Conservation (phyloP, 2,113 vertebrate genomes). For the Nyctereutes procyonoides region DNA sequence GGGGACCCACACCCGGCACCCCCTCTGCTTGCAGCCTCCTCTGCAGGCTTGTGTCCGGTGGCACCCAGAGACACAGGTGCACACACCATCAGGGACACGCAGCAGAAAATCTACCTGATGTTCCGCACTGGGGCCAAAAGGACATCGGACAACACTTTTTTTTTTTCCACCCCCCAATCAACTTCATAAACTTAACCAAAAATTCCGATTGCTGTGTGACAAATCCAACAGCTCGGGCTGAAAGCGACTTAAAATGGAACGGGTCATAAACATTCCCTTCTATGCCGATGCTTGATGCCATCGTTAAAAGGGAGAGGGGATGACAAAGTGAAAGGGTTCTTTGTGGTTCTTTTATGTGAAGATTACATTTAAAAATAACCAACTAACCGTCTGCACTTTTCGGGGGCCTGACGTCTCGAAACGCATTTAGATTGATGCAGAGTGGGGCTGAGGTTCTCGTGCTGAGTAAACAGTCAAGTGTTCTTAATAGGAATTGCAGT, state of each 20-base stretch:
- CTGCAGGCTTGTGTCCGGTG: background rate
- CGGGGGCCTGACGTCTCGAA: constrained; percentile 88
- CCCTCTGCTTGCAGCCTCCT: accelerated
- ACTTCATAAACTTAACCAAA: constrained; percentile 57
- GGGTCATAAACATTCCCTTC: constrained; percentile 79
- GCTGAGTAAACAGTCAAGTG: constrained; percentile 92
- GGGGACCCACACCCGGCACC: accelerated
- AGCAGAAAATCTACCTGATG: background rate
- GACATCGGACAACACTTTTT: background rate
- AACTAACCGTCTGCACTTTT: constrained; percentile 88
- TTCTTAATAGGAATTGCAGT: constrained; percentile 93
- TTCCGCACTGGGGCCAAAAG: background rate
- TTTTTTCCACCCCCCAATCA: background rate
- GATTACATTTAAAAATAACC: constrained; percentile 90
- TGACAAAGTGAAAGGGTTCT: constrained; percentile 81
- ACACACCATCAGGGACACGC: background rate
- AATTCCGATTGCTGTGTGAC: background rate
- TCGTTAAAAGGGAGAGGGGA: constrained; percentile 78
- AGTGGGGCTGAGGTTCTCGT: constrained; percentile 87
- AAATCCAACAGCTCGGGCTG: background rate
- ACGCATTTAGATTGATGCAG: constrained; percentile 91
- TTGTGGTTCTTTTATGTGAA: constrained; percentile 88
- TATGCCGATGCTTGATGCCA: constrained; percentile 69
- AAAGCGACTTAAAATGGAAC: constrained; percentile 61
- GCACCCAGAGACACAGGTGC: accelerated